Conservation (phyloP, 2,113 vertebrate genomes). For the Bagarius yarrelli region DNA sequence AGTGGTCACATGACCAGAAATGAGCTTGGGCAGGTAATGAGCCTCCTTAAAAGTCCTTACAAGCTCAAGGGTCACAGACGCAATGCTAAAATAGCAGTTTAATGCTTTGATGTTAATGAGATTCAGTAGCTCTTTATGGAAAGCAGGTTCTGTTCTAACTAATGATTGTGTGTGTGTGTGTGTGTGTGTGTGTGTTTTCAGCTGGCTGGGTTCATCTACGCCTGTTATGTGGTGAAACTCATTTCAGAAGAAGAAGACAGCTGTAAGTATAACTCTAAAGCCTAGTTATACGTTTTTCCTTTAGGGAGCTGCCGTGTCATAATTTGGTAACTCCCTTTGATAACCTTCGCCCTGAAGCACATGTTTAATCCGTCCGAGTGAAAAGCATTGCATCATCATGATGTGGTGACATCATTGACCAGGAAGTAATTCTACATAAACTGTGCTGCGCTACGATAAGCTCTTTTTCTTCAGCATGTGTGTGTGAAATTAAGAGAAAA, state of each 20-base stretch:
- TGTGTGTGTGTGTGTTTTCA: conserved; percentile 74
- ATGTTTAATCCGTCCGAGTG: no score
- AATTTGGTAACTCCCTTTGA: no score
- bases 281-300: neutral
- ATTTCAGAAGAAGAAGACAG: conserved; percentile 99
- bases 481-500: no score
- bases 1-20: neutral
- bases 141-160: conserved; percentile 36
- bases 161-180: conserved; percentile 51
- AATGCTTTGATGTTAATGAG: conserved; percentile 16
- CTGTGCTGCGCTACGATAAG: no score
- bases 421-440: no score
- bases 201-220: conserved; percentile 97
- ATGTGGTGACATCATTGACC: no score
- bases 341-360: no score
- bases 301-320: no score
- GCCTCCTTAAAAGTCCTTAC: neutral
- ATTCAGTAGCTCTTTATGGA: neutral
- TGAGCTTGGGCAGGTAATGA: neutral
- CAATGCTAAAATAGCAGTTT: conserved; percentile 4
- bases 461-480: no score
- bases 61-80: neutral
- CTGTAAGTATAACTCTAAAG: conserved; percentile 82
- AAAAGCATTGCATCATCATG: no score
- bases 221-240: conserved; percentile 98